Evolutionary conservation across 2,113 vertebrate species (phyloP), one percentile per base, ranked within the genome.

Genomic region (Oceanites oceanicus): DNA sequence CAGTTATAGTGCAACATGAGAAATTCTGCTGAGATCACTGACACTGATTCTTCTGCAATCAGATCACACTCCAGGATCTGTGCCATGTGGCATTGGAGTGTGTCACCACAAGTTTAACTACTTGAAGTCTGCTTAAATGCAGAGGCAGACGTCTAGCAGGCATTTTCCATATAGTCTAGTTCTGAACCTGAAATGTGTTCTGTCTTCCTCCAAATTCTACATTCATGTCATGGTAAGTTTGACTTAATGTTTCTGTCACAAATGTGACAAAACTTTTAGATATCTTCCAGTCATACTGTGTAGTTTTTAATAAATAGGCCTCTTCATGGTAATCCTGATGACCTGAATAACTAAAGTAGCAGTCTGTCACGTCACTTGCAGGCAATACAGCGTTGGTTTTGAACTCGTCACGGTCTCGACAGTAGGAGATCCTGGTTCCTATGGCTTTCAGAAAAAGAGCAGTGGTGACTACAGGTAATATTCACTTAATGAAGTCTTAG

Each of bases 401-500:
- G 99, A 99, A 90, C 97, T 99, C 44, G 26, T 99, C 84, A 98
- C 97, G 0, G 98, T 99, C 72, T 99, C 99, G 1, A 81, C 97
- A 49, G 93, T 97, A 38, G 99, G 98, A 71, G 99, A 99, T 58
- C 96, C 99, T 10, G 98, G 98, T 27, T 67, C 99, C 34, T 97
- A 96, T 7, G 97, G 98, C 67, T 98, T 98, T 90, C 98, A 98
- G 93, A 99, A 99, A 90, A 99, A 98, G 94, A 99, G 90, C 94
- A 99, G 99, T 42, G 99, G 99, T 77, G 99, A 99, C 97, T 99
- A 99, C 97, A 99, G 99, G 99, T 99, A 98, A 93, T 15, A 20
- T 30, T 44, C 49, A 20, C 61, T 74, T 61, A 16, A 40, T 52
- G 6, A 65, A 70, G 8, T 49, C 36, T 76, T 2, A 32, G 15